Base-by-base conservation (phyloP, 2,113 vertebrate species). In the Andinoacara biseriatus region DNA sequence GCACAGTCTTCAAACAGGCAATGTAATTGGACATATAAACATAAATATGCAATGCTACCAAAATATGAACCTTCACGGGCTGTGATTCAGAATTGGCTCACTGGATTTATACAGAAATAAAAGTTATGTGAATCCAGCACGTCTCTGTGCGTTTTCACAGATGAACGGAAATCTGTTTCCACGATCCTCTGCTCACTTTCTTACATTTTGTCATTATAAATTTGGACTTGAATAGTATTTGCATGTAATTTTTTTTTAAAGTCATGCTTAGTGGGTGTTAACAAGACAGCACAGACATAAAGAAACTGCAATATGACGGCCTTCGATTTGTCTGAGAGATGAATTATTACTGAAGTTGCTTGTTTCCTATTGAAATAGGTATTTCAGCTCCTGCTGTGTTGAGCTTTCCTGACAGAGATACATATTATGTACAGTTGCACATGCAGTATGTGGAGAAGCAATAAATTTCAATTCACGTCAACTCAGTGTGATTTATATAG, bases 31-130 rank as follows among this genome's bases (percentile, higher is more conserved):
- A 86, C 72, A 78, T 75, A 83, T 87, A 78, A 85, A 69, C 86
- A 85, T 83, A 87, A 88, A 85, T 85, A 83, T 80, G 84, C 87
- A 87, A 74, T 8, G 6, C 87, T 58, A 59, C 81, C 75, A 87
- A 89, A 89, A 87, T 82, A 77, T 78, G 82, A 91, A 82, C 81
- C 82, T 87, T 84, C 80, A 75, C 87, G 81, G 82, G 75, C 69
- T 76, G 77, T 76, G 84, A 74, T 86, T 88, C 82, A 87, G 76
- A 88, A 82, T 31, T 77, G 87, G 49, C 75, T 77, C 81, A 87
- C 62, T 59, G 74, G 58, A 86, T 60, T 81, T 57, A n/a, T 22
- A 57, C 46, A 62, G 82, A 80, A 67, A 72, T 67, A 56, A 40
- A 79, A 83, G 76, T 63, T 76, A 20, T 77, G 80, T 81, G 31